Conservation (phyloP, 2,888 invertebrate genomes). For the Emmelina monodactyla region DNA sequence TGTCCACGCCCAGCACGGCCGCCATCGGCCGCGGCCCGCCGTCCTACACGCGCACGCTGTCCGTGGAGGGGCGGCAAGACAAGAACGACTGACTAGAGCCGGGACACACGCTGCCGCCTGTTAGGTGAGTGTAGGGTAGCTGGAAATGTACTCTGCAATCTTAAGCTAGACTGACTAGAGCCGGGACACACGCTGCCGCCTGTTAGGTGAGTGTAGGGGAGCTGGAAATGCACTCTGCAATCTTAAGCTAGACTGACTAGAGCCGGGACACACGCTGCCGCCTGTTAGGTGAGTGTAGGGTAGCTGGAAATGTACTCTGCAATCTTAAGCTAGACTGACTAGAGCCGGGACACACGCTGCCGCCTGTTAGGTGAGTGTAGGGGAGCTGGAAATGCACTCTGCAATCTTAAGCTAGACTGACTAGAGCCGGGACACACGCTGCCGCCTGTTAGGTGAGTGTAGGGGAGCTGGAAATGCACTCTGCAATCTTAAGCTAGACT, state of each 20-base stretch:
- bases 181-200: slow-evolving; percentile 2
- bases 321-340: no score
- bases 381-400: no score
- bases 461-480: no score
- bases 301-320: no score
- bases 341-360: slow-evolving; percentile 3
- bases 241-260: no score
- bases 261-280: slow-evolving; percentile 2
- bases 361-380: background rate
- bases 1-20: slow-evolving; percentile 76
- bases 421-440: slow-evolving; percentile 3
- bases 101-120: slow-evolving; percentile 64
- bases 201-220: background rate
- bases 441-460: background rate
- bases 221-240: no score
- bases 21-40: slow-evolving; percentile 73
- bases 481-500: no score
- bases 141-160: no score
- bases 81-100: slow-evolving; percentile 88
- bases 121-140: no score
- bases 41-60: slow-evolving; percentile 85
- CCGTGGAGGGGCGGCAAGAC: slow-evolving; percentile 82
- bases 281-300: background rate
- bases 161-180: no score
- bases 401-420: no score